phyloP scores from a whole-genome alignment of 2,888 invertebrate species.

The Hydriomena furcata region DNA sequence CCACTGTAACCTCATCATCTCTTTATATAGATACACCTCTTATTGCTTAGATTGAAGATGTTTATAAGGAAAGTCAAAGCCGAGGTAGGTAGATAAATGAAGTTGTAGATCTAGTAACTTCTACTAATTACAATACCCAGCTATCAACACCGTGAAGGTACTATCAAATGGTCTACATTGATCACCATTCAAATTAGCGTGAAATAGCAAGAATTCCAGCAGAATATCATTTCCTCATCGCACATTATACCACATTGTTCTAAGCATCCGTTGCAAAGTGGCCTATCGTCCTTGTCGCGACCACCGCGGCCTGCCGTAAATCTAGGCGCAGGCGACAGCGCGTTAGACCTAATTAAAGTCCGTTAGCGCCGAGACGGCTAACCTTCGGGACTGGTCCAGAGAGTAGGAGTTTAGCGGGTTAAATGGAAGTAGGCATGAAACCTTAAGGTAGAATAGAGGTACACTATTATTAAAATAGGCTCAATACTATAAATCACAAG shows the following conservation, averaged over 20 bases:
- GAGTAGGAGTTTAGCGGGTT: conserved; percentile 14
- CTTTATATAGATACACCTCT: no score
- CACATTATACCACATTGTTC: conserved; percentile 18
- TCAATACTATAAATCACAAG: no score
- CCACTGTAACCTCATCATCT: no score
- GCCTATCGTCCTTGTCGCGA: conserved; percentile 32
- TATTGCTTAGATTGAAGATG: no score
- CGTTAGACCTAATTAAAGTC: conserved; percentile 67
- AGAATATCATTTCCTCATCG: conserved; percentile 12
- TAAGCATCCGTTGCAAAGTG: conserved; percentile 30
- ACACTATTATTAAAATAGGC: no score
- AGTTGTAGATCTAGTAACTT: no score
- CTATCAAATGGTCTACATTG: no score
- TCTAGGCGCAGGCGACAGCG: conserved; percentile 52
- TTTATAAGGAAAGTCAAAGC: no score
- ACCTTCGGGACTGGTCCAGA: conserved; percentile 32
- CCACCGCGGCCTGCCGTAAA: conserved; percentile 48
- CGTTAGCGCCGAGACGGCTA: conserved; percentile 53
- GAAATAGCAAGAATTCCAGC: conserved; percentile 3
- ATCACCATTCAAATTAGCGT: not conserved
- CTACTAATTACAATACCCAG: no score
- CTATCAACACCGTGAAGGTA: no score
- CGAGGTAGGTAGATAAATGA: no score
- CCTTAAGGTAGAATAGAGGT: not conserved
- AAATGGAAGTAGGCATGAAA: no score